These are phyloP conservation scores for Oscheius sp. DNA, from an alignment of 2,888 invertebrate species.

Conservation along the genomic window DNA sequence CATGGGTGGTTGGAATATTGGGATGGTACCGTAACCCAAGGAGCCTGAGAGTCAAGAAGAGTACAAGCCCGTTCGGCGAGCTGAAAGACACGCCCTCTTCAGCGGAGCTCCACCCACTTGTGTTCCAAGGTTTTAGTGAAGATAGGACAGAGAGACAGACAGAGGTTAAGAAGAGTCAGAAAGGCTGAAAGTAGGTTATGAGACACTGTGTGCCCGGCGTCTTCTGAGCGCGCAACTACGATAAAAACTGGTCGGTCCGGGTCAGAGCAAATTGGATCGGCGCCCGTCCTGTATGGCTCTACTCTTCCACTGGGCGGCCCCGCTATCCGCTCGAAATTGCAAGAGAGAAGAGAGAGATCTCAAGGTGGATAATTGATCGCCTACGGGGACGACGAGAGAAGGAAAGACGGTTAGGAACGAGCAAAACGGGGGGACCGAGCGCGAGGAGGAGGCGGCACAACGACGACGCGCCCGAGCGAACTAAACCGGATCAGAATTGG, in stretches of 20 bases:
- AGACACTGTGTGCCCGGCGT: neutral
- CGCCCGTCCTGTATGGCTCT: neutral
- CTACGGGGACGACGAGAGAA: neutral
- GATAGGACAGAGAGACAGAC: too few relatives aligned
- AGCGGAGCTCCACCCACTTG: too few relatives aligned
- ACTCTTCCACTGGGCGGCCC: neutral
- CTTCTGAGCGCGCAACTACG: conserved; percentile 10
- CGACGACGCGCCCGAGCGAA: neutral
- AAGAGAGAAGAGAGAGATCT: conserved; percentile 25
- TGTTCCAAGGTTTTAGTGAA: too few relatives aligned
- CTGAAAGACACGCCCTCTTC: too few relatives aligned
- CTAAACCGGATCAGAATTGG: conserved; percentile 37
- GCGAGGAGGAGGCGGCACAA: neutral
- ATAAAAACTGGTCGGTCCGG: conserved; percentile 31
- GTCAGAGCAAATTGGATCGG: conserved; percentile 33
- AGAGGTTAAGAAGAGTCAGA: too few relatives aligned
- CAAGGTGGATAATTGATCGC: conserved; percentile 31
- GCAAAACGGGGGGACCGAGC: neutral
- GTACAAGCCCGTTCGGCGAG: too few relatives aligned
- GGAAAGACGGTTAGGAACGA: conserved; percentile 1
- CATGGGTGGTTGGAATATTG: neutral
- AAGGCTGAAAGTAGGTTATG: neutral
- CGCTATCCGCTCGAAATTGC: neutral
- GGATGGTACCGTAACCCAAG: too few relatives aligned
- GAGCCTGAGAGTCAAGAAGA: too few relatives aligned